Conservation (phyloP, 2,797 vertebrate species). For the Arremon brunneinucha region DNA sequence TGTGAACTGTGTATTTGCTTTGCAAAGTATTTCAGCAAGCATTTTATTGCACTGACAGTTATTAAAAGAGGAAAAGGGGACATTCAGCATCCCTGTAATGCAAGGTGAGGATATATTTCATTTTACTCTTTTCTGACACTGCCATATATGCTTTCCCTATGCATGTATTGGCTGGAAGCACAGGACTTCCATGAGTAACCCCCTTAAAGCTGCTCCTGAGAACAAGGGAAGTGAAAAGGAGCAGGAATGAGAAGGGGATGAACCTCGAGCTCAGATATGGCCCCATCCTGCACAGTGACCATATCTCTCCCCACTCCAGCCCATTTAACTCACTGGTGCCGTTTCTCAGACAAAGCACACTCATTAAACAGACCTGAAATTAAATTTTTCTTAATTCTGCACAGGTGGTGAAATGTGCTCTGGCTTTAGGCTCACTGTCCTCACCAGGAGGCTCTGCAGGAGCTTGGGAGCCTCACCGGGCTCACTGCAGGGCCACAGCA, state of each 20-base stretch:
- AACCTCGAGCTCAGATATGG: not conserved
- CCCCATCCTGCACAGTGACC: accelerated
- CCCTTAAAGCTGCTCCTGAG: not conserved
- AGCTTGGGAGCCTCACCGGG: accelerated
- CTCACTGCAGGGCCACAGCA: not conserved
- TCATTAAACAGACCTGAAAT: not conserved
- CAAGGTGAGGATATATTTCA: not conserved
- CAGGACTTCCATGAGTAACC: not conserved
- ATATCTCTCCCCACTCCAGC: accelerated
- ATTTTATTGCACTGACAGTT: not conserved
- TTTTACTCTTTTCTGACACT: not conserved
- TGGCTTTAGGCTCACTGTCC: not conserved
- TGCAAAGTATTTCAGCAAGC: not conserved
- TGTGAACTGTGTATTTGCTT: not conserved
- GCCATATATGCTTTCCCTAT: not conserved
- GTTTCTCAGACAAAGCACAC: not conserved
- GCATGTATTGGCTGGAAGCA: not conserved
- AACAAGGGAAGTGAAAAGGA: not conserved
- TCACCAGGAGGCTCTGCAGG: accelerated
- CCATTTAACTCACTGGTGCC: not conserved
- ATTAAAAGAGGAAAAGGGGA: not conserved
- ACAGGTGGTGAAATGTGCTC: accelerated
- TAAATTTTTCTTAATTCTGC: not conserved
- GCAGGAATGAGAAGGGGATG: not conserved
- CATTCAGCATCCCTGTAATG: not conserved